A percentile compares a stretch with the other conserved stretches of the same genome.
Evolutionary conservation across 2,797 vertebrate species (phyloP).

Genomic region (Microhierax caerulescens): DNA sequence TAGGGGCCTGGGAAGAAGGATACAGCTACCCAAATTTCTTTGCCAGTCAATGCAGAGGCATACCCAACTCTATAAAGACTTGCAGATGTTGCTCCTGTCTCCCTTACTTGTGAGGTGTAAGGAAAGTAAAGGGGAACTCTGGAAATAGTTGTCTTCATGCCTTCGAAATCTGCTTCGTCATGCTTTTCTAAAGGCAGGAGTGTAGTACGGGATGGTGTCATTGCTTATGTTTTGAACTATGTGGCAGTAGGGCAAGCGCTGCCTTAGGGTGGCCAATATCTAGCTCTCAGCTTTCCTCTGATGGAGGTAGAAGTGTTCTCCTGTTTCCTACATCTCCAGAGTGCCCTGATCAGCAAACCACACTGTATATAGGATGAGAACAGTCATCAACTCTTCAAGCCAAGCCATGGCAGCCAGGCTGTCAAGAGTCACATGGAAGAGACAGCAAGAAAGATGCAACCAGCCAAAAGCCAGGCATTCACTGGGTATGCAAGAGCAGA

Average conservation of each 20-base stretch:
- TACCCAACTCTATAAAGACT: neutral
- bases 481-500: neutral
- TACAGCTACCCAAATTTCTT: neutral
- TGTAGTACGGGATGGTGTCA: neutral
- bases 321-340: neutral
- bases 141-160: neutral
- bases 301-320: neutral
- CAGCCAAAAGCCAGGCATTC: neutral
- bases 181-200: neutral
- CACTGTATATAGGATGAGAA: rapidly evolving
- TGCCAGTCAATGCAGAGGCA: neutral
- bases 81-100: neutral
- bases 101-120: neutral
- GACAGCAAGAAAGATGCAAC: neutral
- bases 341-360: neutral
- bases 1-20: neutral
- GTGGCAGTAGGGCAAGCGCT: neutral
- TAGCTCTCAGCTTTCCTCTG: neutral
- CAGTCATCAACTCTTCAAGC: neutral
- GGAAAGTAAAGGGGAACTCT: neutral
- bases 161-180: neutral
- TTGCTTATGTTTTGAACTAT: neutral
- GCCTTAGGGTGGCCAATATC: neutral
- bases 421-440: neutral
- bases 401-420: neutral